These are phyloP conservation scores for Fulica atra DNA, from an alignment of 2,113 vertebrate genomes.

Conservation along the genomic window DNA sequence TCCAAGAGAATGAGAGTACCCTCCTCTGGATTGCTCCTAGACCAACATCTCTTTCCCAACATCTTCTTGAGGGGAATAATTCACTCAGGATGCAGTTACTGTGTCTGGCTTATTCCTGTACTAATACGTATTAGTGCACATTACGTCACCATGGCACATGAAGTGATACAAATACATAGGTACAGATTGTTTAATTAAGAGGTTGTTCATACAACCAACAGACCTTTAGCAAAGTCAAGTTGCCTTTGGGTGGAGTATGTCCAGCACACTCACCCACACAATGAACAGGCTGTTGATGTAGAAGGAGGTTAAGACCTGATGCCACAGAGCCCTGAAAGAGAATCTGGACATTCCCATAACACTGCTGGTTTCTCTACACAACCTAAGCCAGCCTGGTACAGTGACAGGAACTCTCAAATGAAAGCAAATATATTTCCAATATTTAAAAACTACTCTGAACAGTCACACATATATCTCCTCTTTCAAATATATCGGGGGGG, in stretches of 20 bases:
- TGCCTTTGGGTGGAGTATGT: not conserved
- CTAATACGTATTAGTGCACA: not conserved
- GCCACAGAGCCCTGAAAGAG: not conserved
- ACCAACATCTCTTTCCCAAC: not conserved
- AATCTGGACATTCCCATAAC: not conserved
- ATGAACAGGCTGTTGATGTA: rapidly evolving
- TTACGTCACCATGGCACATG: rapidly evolving
- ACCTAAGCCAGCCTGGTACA: not conserved
- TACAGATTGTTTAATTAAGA: not conserved
- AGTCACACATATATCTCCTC: not conserved
- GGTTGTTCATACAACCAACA: not conserved
- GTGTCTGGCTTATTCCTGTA: not conserved
- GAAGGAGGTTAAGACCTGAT: not conserved
- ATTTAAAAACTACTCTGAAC: not conserved
- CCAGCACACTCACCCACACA: not conserved
- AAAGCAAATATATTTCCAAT: not conserved
- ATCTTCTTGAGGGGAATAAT: not conserved
- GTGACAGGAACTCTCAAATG: not conserved
- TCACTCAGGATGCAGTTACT: not conserved
- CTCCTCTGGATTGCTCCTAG: not conserved
- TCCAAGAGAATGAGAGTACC: not conserved
- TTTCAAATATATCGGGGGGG: not conserved
- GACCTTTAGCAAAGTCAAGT: not conserved
- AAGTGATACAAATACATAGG: not conserved
- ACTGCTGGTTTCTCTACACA: not conserved